Conservation (phyloP, 2,113 vertebrate species). For the Rhinolophus sinicus region DNA sequence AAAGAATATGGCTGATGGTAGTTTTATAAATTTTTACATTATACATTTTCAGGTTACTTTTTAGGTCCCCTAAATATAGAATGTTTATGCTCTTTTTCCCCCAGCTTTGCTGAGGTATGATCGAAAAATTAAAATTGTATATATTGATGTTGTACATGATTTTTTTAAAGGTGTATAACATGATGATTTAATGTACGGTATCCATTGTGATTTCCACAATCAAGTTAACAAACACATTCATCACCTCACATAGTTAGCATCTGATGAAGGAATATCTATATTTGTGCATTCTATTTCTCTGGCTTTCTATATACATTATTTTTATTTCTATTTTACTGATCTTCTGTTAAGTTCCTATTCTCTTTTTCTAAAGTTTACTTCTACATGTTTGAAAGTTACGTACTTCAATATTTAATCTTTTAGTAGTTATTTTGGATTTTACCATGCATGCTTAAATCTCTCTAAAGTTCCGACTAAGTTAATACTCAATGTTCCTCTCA, state of each 20-base stretch:
- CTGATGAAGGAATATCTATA: background rate
- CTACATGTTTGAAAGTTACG: background rate
- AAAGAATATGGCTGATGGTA: background rate
- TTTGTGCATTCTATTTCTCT: background rate
- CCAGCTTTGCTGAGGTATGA: background rate
- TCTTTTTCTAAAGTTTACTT: constrained; percentile 4
- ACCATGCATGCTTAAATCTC: background rate
- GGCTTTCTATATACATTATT: background rate
- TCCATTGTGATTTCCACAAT: background rate
- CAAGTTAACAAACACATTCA: background rate
- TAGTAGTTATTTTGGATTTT: background rate
- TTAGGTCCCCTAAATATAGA: background rate
- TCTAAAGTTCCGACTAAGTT: constrained; percentile 31
- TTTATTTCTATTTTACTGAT: constrained; percentile 4
- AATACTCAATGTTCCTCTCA: background rate
- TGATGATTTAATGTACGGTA: background rate
- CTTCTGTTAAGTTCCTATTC: background rate
- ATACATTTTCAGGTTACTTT: background rate
- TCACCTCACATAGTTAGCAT: background rate
- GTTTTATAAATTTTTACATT: background rate
- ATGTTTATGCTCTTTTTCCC: background rate
- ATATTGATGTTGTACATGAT: background rate
- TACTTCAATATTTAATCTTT: background rate
- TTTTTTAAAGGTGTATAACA: background rate
- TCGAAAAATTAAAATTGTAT: background rate